A percentile compares a stretch with the other conserved stretches of the same genome.
These are phyloP conservation scores for Brevimyrus niger DNA, from an alignment of 2,113 vertebrate genomes.

Conservation along the genomic window DNA sequence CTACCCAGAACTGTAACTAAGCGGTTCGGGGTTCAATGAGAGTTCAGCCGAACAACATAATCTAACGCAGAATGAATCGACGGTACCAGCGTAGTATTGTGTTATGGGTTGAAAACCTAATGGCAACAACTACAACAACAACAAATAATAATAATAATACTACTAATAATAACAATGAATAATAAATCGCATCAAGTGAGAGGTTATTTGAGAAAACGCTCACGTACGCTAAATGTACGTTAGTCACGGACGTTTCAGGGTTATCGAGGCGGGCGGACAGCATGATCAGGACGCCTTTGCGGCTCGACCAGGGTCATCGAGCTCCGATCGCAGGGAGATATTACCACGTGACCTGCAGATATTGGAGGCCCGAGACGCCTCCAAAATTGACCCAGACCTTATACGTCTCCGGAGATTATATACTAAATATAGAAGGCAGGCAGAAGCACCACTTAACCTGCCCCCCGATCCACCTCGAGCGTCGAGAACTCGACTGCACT, in stretches of 20 bases:
- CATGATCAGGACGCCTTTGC: background rate
- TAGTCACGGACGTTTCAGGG: background rate
- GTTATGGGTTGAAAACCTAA: background rate
- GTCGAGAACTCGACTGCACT: background rate
- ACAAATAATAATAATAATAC: background rate
- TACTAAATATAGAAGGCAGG: constrained; percentile 23
- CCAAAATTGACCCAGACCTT: constrained; percentile 43
- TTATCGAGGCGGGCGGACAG: background rate
- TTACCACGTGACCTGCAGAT: constrained; percentile 44
- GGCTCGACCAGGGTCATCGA: background rate
- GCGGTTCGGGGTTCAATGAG: background rate
- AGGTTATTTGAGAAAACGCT: background rate
- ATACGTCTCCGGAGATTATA: constrained; percentile 34
- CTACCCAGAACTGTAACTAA: background rate
- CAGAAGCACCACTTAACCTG: constrained; percentile 22
- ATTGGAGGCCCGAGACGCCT: constrained; percentile 40
- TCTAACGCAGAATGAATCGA: background rate
- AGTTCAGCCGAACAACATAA: background rate
- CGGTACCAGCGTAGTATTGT: too few relatives aligned
- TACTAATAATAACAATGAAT: too few relatives aligned
- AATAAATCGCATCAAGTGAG: background rate
- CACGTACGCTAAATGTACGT: background rate
- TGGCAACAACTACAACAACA: background rate
- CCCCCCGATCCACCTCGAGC: constrained; percentile 17
- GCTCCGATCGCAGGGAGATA: constrained; percentile 23